Conservation (phyloP, 2,113 vertebrate species). For the Calonectris borealis region DNA sequence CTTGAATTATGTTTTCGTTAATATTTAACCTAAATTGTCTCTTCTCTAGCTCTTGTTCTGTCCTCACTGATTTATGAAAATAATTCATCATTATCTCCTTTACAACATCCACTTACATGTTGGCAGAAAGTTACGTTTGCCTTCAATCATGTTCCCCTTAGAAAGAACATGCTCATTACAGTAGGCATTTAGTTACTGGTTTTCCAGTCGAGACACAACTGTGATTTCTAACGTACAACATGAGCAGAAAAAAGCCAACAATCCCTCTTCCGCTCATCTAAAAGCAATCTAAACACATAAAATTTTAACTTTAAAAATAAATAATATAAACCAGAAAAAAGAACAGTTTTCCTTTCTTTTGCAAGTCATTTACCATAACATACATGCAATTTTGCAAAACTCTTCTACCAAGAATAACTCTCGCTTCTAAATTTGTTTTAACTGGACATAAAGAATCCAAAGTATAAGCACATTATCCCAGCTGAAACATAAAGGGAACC, state of each 20-base stretch:
- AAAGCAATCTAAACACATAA: neutral
- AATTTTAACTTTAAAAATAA: neutral
- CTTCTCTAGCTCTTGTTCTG: neutral
- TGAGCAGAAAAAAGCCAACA: neutral
- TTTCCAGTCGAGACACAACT: neutral
- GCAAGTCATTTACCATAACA: neutral
- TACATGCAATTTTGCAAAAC: neutral
- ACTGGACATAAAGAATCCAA: neutral
- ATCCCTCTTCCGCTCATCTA: neutral
- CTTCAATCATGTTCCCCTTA: neutral
- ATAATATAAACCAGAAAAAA: neutral
- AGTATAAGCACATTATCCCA: neutral
- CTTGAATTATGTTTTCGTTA: neutral
- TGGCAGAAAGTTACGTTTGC: neutral
- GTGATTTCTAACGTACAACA: neutral
- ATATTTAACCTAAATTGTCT: conserved; percentile 5
- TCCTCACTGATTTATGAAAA: neutral
- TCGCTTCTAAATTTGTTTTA: neutral
- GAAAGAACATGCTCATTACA: neutral
- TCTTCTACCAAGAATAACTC: neutral
- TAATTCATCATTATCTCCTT: neutral
- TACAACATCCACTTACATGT: neutral
- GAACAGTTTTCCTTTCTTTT: neutral
- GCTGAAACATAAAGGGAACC: neutral
- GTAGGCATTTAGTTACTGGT: neutral